Base-by-base conservation (phyloP, 2,888 invertebrate genomes). In the Caradrina clavipalpis region DNA sequence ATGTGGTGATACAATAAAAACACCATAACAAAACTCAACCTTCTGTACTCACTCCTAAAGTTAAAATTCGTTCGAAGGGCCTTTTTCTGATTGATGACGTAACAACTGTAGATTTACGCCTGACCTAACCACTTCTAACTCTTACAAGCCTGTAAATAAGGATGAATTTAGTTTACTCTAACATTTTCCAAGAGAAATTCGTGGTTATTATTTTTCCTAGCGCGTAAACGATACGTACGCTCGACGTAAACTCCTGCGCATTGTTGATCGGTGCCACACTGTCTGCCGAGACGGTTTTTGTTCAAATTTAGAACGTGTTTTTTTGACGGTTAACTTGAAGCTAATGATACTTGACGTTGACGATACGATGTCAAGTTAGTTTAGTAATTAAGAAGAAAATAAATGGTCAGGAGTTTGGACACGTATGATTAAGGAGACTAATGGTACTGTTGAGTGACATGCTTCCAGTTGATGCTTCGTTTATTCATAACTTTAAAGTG, bases 191-290 rank as follows among this genome's bases (percentile, higher is more conserved):
- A 42, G 7, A 13, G 19, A 0, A 65, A 8, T 26, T 2, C 0
- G 0, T 6, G 15, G 54, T 61, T 73, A 72, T 84, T 88, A 86
- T 89, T 90, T 89, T 91, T 88, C 79, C 82, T 88, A 82, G 80
- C 60, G 73, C 83, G 84, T 88, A 87, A 88, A 89, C 84, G 84
- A 85, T 83, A 86, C 81, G 84, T 85, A 69, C 74, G 78, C 55
- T 55, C 69, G 87, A 85, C 87, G 86, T 88, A 85, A 83, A 86
- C 82, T 87, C 82, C 86, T 86, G 88, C 87, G 89, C 89, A 87
- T 87, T 81, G 84, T 90, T 78, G 94, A 93, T 86, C 88, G 94
- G 95, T 91, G 95, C 95, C 95, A 94, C 86, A 92, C 95, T 92
- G 95, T 95, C 95, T 95, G 91, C 85, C 73, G 73, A 79, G 71